Base-by-base conservation (phyloP, 2,888 invertebrate genomes). In the Athripsodes cinereus region DNA sequence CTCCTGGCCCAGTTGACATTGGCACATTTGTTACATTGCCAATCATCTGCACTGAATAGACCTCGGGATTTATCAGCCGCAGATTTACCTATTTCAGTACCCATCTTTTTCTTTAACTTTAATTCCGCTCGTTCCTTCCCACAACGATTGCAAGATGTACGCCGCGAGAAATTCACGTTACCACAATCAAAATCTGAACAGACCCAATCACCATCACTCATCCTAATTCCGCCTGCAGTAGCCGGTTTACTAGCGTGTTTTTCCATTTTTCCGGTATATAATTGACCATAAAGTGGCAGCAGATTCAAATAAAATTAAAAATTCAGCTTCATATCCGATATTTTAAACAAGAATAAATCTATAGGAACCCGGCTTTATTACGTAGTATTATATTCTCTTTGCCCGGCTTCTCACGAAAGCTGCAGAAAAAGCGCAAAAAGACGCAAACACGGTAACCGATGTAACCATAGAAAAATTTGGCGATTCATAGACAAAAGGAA, bases 1-100 rank as follows among this genome's bases (percentile, higher is more conserved):
- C 99, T 82, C 63, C 96, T 82, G 21, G 98, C 97, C 99, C 96
- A 96, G 74, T 99, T 99, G 11, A 99, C 98, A 75, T 99, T 99
- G n/a, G 97, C 97, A 78, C 99, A 99, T 73, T 97, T 97, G 74
- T 92, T 94, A 74, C 99, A 99, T 71, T 96, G 95, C 99, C 99
- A 99, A 75, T 99, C 99, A 72, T 99, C 98, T 35, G 99, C 98
- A 74, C 95, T 94, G 73, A 85, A 87, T 60, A 96, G 79, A n/a
- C 96, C 96, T 66, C 94, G 86, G 68, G 96, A 96, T 75, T 98
- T 98, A 73, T 99, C 99, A 0, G 99, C 99, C 34, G 96, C 94
- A 20, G 90, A 92, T 78, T 98, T 98, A 2, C 99, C 99, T 66
- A 99, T 97, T 78, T 98, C 98, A 60, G 92, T 92, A 0, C 96